Evolutionary conservation across 2,888 invertebrate species (phyloP), one percentile per base, ranked within the genome.

Genomic region (Germaria angustata): DNA sequence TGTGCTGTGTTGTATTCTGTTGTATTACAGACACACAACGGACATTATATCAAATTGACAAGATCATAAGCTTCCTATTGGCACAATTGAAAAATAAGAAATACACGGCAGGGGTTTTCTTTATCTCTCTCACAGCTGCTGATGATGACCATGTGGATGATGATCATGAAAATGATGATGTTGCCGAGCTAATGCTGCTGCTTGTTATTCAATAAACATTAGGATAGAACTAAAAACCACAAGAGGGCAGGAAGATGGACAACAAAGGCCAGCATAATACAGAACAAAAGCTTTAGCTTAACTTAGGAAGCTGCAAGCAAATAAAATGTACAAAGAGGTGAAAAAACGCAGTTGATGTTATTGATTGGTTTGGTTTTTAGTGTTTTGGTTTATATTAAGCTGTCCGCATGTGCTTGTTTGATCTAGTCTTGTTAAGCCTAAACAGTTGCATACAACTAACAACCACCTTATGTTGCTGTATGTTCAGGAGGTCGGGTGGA

Each of bases 371-470:
- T 11, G 15, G 57, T 36, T 57, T 69, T 32, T n/a, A n/a, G n/a
- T n/a, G n/a, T n/a, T 28, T 28, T 28, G 51, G 9, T 59, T 65
- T 76, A 80, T 86, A 85, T 86, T 86, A 85, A 86, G 86, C 83
- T 86, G 86, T 86, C 84, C 84, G 85, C 84, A 80, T 81, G 84
- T 83, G 85, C 79, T 49, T 32, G 34, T 32, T 81, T 84, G 84
- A 84, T 84, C 84, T 82, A 83, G 84, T 85, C 85, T 85, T 84
- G 85, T 85, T 84, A 83, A 85, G 84, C 66, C 75, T 59, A 76
- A 81, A 84, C 80, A 84, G 77, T 78, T 84, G 80, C 80, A 78
- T 71, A 72, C 76, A 66, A 76, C 17, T 32, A 32, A 20, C 15
- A n/a, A 20, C 15, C 20, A 15, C 17, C 36, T 72, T 71, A 22